Evolutionary conservation across 2,113 vertebrate genomes (phyloP), one percentile per base, ranked within the genome.

Genomic region (Erythrocercus mccallii): DNA sequence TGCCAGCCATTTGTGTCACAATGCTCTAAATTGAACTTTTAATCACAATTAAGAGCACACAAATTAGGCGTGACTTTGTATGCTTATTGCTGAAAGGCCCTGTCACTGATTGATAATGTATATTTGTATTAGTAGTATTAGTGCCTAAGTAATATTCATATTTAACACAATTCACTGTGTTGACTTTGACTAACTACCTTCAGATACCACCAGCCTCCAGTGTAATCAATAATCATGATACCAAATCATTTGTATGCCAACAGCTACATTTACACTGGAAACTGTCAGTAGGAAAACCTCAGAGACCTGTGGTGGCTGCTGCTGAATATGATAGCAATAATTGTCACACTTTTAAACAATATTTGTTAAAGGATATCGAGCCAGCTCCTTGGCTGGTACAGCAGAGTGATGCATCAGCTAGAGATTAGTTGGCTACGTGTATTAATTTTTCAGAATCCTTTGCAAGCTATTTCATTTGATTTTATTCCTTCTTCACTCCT

Each of bases 141-240:
- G 82, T 81, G 69, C 50, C 30, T 83, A 69, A 95, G 94, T 97
- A 95, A 96, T 93, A 96, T 50, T 97, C 92, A 61, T 94, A 96
- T 90, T 96, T 97, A 97, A 81, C 65, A 93, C 88, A 88, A 61
- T 84, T 84, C 77, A 25, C 72, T 60, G 13, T 96, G 94, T 96
- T 97, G 95, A 97, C 95, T 96, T 96, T 97, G 94, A 97, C 82
- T 96, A 97, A 96, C 88, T 96, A 88, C 92, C 72, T 95, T 90
- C 92, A 96, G 95, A 97, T 96, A 97, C 76, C 93, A 94, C 65
- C 82, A 68, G 82, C 88, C 95, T 92, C 95, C 72, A 35, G 93
- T 93, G 95, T 96, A 96, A 96, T 96, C 95, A 90, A 81, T 96
- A 96, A 95, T 91, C 94, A 42, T 88, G 92, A 86, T 96, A 94